Percentiles rank a stretch among this genome's conserved stretches.
Conservation (phyloP, 2,888 invertebrate species). For the Creontiades dilutus region DNA sequence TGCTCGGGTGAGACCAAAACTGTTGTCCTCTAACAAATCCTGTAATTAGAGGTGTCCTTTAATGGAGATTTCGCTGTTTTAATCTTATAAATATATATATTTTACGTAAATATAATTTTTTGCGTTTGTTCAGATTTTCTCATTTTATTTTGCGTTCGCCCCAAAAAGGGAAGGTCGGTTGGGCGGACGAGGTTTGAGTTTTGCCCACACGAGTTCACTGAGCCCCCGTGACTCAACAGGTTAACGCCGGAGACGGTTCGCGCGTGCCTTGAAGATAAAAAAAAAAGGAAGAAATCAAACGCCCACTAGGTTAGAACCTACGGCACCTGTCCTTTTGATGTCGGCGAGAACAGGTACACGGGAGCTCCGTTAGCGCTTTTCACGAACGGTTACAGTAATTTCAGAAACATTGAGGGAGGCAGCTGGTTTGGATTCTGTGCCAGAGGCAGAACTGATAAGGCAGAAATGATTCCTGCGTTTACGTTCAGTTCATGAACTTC, state of each 20-base stretch:
- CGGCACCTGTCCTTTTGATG: not conserved
- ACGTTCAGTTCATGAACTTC: too few species aligned
- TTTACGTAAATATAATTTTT: too few species aligned
- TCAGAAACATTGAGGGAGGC: too few species aligned
- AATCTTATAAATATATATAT: too few species aligned
- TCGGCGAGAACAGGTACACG: too few species aligned
- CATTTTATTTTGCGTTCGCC: not conserved
- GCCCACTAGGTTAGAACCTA: not conserved
- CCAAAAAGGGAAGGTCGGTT: not conserved
- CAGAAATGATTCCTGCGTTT: too few species aligned
- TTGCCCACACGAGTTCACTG: constrained; percentile 36
- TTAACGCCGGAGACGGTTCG: constrained; percentile 9
- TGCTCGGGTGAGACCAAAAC: too few species aligned
- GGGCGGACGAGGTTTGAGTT: constrained; percentile 9
- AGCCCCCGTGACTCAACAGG: constrained; percentile 3
- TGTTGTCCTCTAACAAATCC: constrained; percentile 61
- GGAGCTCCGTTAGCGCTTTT: too few species aligned
- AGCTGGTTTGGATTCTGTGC: too few species aligned
- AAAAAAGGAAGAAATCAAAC: not conserved
- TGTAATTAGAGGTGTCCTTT: constrained; percentile 59
- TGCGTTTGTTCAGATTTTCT: not conserved
- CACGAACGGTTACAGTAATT: too few species aligned
- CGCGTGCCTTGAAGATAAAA: not conserved
- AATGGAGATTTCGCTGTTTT: too few species aligned
- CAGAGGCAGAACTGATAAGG: too few species aligned